Base-by-base conservation (phyloP, 2,888 invertebrate genomes). In the Litoditis marina region DNA sequence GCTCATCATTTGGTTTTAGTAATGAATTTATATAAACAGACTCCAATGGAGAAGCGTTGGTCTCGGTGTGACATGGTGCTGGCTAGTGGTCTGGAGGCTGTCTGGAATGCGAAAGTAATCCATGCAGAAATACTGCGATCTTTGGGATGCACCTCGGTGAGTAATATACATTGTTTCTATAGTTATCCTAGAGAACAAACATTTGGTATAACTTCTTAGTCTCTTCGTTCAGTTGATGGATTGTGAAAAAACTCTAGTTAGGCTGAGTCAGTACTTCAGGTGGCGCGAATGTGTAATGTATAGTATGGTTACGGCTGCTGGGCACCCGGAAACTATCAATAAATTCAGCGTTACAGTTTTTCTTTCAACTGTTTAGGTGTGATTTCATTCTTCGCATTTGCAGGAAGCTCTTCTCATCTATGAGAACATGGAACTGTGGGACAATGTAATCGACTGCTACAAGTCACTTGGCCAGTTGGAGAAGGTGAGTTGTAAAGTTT, bases 371-470 rank as follows among this genome's bases (percentile, higher is more conserved):
- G n/a, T n/a, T n/a, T n/a, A n/a, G n/a, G n/a, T n/a, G n/a, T n/a
- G n/a, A n/a, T n/a, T n/a, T n/a, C n/a, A n/a, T n/a, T n/a, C n/a
- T 16, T 68, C 25, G 27, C 52, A 16, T 13, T 65, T 77, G 5
- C 80, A 83, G 2, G 82, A 84, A 51, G 86, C 86, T 0, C 76
- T 86, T 25, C 81, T 84, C 13, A 80, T 85, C 25, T 85, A 82
- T 71, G 83, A 84, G 60, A 71, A 78, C 32, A 72, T 94, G 28
- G 88, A 91, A 74, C 85, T 90, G 28, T 98, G 95, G 94, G 92
- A 94, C 78, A 90, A 92, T 70, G 91, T 93, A 31, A 91, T 98
- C 59, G 87, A 88, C 1, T 96, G 96, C 84, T 95, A 95, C 83
- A 90, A 91, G 44, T 85, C 89, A 67, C 84, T 95, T 66, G 89